Evolutionary conservation across 2,113 vertebrate species (phyloP).

Genomic region (Manacus vitellinus): DNA sequence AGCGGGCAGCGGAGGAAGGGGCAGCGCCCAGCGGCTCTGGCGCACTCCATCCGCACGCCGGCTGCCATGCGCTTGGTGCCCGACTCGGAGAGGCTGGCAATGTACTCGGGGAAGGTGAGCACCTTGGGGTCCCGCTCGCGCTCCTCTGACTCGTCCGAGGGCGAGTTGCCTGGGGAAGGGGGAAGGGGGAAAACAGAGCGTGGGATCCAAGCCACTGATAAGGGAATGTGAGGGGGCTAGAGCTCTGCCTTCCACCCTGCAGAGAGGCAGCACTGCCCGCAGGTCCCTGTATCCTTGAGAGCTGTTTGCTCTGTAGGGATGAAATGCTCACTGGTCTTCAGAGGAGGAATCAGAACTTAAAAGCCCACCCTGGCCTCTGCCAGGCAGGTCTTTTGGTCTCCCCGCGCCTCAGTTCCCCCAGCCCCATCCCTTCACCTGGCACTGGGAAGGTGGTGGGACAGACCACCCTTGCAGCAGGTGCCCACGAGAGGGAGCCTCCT

Average conservation of each 20-base stretch:
- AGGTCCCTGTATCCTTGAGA: too few species aligned
- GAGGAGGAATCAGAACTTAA: neutral
- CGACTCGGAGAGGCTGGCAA: constrained; percentile 91
- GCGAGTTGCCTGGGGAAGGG: constrained; percentile 87
- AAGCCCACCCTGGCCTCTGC: neutral
- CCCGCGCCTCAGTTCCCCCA: neutral
- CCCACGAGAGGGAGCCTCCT: constrained; percentile 19
- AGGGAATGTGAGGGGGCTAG: neutral
- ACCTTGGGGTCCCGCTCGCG: constrained; percentile 90
- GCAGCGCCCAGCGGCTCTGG: constrained; percentile 90
- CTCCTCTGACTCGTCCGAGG: constrained; percentile 95
- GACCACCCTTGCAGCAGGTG: neutral
- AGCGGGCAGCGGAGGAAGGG: constrained; percentile 91
- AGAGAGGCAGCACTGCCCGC: neutral
- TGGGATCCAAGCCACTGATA: rapidly evolving
- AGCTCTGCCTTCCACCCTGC: neutral
- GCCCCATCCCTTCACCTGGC: neutral
- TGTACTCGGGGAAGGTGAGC: constrained; percentile 93
- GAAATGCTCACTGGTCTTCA: neutral
- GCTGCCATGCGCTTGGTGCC: constrained; percentile 91
- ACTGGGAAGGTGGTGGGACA: neutral
- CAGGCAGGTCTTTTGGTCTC: neutral
- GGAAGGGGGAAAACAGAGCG: neutral
- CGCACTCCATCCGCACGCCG: constrained; percentile 94
- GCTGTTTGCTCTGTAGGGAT: neutral